Evolutionary conservation across 2,888 invertebrate genomes (phyloP), one percentile per base, ranked within the genome.

Genomic region (Chymomyza caudatula): DNA sequence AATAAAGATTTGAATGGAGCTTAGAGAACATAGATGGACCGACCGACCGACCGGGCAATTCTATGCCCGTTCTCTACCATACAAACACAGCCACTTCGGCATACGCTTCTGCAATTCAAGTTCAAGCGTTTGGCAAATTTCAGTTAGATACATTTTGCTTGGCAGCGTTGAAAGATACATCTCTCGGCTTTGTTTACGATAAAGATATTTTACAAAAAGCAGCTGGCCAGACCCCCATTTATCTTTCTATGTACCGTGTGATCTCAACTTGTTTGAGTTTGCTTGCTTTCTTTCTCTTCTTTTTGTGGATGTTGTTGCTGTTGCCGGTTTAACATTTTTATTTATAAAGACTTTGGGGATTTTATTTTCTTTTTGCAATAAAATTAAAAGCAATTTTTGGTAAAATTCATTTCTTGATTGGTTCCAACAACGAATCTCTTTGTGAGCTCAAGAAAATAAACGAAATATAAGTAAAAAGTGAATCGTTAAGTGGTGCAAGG

Each of bases 1-100:
- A 53, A 53, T 53, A 53, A 53, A 53, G 53, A 23, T 53, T 53
- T 25, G 53, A 51, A 51, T 19, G 22, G 51, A 37, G 29, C 11
- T 37, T 37, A 37, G 29, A 37, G 11, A 37, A 37, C 11, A 37
- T 11, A 37, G 29, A n/a, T n/a, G n/a, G n/a, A n/a, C n/a, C n/a
- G n/a, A n/a, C n/a, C n/a, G 11, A 11, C 29, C 2, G 29, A 37
- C 29, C 11, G 29, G 11, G 51, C 51, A 19, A 6, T 51, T 47
- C 47, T n/a, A 47, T 15, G 17, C 19, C 19, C 19, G 51, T 51
- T 51, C 51, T 51, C 8, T 51, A 3, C 22, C 47, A 47, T 19
- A 47, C 47, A 47, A 6, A 47, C 47, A 47, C n/a, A 37, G n/a
- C 19, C 15, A 44, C 44, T 17, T 47, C 29, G 29, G 17, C n/a